These are phyloP conservation scores for Rapana venosa DNA, from an alignment of 2,888 invertebrate species.

Conservation along the genomic window DNA sequence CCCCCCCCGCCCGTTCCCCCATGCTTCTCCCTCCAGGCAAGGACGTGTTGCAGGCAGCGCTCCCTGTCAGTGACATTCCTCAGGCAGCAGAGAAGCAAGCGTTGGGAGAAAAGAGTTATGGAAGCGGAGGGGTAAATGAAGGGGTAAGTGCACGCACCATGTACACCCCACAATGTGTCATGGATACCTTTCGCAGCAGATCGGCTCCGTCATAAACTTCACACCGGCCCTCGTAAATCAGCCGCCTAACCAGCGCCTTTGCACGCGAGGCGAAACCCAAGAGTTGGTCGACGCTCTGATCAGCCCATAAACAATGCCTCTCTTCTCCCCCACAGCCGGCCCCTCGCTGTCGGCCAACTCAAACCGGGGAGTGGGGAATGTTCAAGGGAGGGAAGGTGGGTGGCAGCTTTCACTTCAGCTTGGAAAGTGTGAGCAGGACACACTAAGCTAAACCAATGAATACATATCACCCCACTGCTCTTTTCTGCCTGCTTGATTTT, in stretches of 20 bases:
- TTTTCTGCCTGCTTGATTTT: no score
- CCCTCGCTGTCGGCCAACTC: background rate
- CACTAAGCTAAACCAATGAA: no score
- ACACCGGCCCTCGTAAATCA: conserved; percentile 36
- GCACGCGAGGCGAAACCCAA: conserved; percentile 34
- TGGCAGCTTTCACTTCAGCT: no score
- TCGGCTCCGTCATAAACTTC: conserved; percentile 35
- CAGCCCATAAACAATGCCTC: background rate
- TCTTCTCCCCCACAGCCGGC: background rate
- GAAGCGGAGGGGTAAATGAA: conserved; percentile 4
- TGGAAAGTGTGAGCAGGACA: no score
- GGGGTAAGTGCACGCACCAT: conserved; percentile 24
- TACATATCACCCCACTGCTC: no score
- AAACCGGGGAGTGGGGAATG: no score
- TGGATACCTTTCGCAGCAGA: conserved; percentile 25
- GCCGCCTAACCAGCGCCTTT: conserved; percentile 24
- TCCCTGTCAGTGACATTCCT: background rate
- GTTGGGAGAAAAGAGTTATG: background rate
- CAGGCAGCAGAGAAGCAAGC: background rate
- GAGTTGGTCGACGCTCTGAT: conserved; percentile 79
- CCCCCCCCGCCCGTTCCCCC: no score
- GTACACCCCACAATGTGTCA: background rate
- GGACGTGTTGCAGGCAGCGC: no score
- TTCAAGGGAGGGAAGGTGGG: no score
- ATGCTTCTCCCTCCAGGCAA: no score